These are phyloP conservation scores for Apoda limacodes DNA, from an alignment of 2,888 invertebrate species.

Conservation along the genomic window DNA sequence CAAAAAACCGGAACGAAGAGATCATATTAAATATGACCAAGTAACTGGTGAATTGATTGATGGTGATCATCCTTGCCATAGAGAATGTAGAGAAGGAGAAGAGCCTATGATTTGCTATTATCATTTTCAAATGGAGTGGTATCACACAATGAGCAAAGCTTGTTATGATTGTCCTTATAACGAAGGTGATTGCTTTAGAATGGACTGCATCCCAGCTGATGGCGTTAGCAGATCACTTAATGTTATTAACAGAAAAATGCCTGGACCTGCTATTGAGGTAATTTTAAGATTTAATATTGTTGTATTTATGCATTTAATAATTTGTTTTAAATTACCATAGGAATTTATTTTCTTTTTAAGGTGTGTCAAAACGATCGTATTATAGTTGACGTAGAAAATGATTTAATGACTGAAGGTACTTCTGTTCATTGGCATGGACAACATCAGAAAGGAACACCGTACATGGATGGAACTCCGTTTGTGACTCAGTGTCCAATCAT, in stretches of 20 bases:
- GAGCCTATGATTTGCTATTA: conserved; percentile 78
- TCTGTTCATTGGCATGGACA: conserved; percentile 95
- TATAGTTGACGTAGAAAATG: conserved; percentile 85
- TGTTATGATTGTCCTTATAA: conserved; percentile 86
- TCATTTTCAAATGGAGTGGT: conserved; percentile 83
- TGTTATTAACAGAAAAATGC: conserved; percentile 87
- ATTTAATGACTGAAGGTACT: conserved; percentile 82
- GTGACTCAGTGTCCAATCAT: conserved; percentile 88
- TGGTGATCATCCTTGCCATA: conserved; percentile 71
- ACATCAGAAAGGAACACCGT: conserved; percentile 81
- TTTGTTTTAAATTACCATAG: no score
- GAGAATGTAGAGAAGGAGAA: conserved; percentile 72
- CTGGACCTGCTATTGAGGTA: conserved; percentile 88
- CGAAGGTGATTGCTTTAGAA: conserved; percentile 77
- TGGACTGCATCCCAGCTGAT: conserved; percentile 87
- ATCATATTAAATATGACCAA: conserved; percentile 51
- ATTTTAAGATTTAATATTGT: no score
- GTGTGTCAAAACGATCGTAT: conserved; percentile 89
- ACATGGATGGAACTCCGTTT: conserved; percentile 91
- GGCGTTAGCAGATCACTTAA: conserved; percentile 81
- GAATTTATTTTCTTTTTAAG: conserved; percentile 52
- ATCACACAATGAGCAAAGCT: conserved; percentile 88
- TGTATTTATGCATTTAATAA: conserved; percentile 2
- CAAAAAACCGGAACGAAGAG: conserved; percentile 37
- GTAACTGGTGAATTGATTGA: conserved; percentile 53